These are phyloP conservation scores for Ceyx erithaca DNA, from an alignment of 2,797 vertebrate species.

Conservation along the genomic window DNA sequence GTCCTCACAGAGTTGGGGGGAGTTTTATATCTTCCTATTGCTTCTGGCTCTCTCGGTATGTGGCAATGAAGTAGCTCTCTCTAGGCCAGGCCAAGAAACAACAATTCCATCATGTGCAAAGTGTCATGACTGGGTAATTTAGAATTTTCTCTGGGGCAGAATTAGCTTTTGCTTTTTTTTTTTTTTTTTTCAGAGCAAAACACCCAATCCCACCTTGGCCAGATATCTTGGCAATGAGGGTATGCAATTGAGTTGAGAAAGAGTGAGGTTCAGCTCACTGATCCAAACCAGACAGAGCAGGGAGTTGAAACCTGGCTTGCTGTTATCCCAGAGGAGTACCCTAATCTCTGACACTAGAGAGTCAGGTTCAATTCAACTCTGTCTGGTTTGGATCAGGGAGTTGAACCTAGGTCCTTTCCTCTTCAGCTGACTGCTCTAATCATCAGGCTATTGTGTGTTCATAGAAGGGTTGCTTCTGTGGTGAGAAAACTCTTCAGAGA, in stretches of 20 bases:
- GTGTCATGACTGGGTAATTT: background rate
- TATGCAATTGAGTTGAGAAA: background rate
- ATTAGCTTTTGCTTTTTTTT: background rate
- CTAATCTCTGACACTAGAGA: slow-evolving; percentile 56
- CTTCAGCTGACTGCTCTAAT: slow-evolving; percentile 26
- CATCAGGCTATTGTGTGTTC: slow-evolving; percentile 22
- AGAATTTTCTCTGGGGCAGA: slow-evolving; percentile 1
- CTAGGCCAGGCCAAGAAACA: background rate
- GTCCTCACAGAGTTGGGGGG: background rate
- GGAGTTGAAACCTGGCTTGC: slow-evolving; percentile 44
- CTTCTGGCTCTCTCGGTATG: background rate
- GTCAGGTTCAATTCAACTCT: slow-evolving; percentile 32
- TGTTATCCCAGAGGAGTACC: slow-evolving; percentile 20
- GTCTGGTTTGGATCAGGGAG: slow-evolving; percentile 60
- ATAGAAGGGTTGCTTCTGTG: slow-evolving; percentile 36
- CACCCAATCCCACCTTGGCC: background rate
- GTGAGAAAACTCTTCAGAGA: background rate
- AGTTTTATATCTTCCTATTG: background rate
- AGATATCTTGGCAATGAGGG: slow-evolving; percentile 17
- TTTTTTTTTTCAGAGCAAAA: background rate
- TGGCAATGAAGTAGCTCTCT: background rate
- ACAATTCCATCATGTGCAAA: slow-evolving; percentile 16
- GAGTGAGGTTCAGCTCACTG: slow-evolving; percentile 13
- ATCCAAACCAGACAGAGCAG: slow-evolving; percentile 49
- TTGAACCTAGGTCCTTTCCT: slow-evolving; percentile 13